These are phyloP conservation scores for Xiphophorus maculatus DNA, from an alignment of 2,113 vertebrate genomes.

Conservation along the genomic window DNA sequence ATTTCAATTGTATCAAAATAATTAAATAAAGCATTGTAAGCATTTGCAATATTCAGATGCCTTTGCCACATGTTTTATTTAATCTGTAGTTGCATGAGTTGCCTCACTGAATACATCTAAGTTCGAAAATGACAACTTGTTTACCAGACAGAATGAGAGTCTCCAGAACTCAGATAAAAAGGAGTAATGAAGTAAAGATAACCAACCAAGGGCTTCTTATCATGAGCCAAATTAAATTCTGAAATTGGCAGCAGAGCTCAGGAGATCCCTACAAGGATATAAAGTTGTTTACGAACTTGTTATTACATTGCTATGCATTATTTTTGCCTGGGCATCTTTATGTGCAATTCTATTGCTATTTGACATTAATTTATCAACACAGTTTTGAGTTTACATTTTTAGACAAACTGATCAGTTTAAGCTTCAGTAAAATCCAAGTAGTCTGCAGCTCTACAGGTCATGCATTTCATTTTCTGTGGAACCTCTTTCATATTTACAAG, in stretches of 20 bases:
- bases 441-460: not conserved
- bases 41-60: not conserved
- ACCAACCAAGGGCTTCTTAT: conserved; percentile 35
- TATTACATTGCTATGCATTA: not conserved
- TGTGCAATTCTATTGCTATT: not conserved
- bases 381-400: not conserved
- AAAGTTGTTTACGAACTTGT: conserved; percentile 14
- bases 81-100: not conserved
- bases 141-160: conserved; percentile 15
- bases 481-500: not conserved
- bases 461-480: not conserved
- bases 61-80: not conserved
- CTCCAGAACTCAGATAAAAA: conserved; percentile 35
- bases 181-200: conserved; percentile 31
- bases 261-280: conserved; percentile 4
- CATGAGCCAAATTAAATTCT: conserved; percentile 39
- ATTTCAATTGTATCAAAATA: not conserved
- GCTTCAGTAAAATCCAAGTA: not conserved
- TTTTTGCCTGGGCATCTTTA: not conserved
- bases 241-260: conserved; percentile 18
- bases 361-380: not conserved
- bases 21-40: not conserved
- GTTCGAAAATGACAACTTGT: conserved; percentile 29
- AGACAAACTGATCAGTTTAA: not conserved
- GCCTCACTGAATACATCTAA: not conserved